Conservation (phyloP, 2,797 vertebrate genomes). For the Enteromius anoplus region DNA sequence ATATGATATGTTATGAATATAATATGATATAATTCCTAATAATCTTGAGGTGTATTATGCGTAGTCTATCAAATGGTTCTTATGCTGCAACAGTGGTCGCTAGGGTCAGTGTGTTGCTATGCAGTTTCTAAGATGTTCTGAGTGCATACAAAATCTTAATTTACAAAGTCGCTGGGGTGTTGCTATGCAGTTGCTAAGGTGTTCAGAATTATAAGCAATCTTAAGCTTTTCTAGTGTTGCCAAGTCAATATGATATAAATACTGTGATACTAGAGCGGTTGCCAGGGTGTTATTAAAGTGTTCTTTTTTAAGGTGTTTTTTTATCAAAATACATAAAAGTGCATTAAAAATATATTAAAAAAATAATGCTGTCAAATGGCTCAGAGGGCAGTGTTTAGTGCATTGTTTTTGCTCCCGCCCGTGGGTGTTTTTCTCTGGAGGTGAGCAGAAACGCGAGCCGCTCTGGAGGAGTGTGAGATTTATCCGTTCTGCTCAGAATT, state of each 20-base stretch:
- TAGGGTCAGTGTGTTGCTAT: not conserved
- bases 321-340: not conserved
- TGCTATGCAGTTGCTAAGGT: not conserved
- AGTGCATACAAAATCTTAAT: not conserved
- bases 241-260: not conserved
- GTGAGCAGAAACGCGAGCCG: constrained; percentile 1
- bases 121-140: not conserved
- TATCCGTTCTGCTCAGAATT: constrained; percentile 55
- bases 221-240: not conserved
- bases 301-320: not conserved
- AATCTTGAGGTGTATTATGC: not conserved
- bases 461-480: constrained; percentile 45
- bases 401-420: constrained; percentile 13
- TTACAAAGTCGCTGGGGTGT: not conserved
- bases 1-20: too few relatives aligned
- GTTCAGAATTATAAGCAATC: not conserved
- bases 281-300: not conserved
- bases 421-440: constrained; percentile 37
- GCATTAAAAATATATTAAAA: too few relatives aligned
- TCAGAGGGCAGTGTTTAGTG: not conserved
- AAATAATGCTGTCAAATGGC: too few relatives aligned
- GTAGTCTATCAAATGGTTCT: not conserved
- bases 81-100: not conserved
- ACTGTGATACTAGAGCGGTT: not conserved
- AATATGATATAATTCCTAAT: too few relatives aligned